phyloP scores from a whole-genome alignment of 2,888 invertebrate species.

The Melikaiella ostensackeni region DNA sequence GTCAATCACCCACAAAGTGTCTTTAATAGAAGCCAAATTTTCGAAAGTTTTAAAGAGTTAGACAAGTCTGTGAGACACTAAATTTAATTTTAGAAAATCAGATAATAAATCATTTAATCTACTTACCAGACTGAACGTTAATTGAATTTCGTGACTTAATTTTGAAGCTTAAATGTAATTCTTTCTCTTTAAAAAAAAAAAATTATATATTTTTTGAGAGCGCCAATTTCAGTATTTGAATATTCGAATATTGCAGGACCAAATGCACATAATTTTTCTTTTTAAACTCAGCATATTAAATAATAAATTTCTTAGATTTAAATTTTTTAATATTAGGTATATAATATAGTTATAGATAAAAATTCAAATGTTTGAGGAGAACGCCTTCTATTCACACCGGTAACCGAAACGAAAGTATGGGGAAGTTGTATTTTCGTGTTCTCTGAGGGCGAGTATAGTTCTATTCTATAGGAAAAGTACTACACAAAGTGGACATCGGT shows the following conservation, averaged over 20 bases:
- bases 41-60: too few species aligned
- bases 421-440: not conserved
- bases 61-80: too few species aligned
- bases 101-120: too few species aligned
- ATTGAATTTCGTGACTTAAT: slow-evolving; percentile 26
- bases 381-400: not conserved
- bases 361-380: not conserved
- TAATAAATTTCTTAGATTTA: not conserved
- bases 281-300: not conserved
- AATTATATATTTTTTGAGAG: not conserved
- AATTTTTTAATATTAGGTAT: not conserved
- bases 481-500: slow-evolving; percentile 31
- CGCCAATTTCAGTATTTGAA: not conserved
- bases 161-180: not conserved
- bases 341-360: not conserved
- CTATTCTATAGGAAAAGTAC: slow-evolving; percentile 22
- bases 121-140: slow-evolving; percentile 15
- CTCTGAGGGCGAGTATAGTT: not conserved
- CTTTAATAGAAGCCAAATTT: too few species aligned
- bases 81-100: too few species aligned
- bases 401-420: not conserved
- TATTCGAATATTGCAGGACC: not conserved
- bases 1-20: too few species aligned
- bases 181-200: not conserved
- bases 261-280: not conserved